Evolutionary conservation across 1,140 invertebrate species (phyloP), one percentile per base, ranked within the genome.

Genomic region (Drosophila pallidifrons): DNA sequence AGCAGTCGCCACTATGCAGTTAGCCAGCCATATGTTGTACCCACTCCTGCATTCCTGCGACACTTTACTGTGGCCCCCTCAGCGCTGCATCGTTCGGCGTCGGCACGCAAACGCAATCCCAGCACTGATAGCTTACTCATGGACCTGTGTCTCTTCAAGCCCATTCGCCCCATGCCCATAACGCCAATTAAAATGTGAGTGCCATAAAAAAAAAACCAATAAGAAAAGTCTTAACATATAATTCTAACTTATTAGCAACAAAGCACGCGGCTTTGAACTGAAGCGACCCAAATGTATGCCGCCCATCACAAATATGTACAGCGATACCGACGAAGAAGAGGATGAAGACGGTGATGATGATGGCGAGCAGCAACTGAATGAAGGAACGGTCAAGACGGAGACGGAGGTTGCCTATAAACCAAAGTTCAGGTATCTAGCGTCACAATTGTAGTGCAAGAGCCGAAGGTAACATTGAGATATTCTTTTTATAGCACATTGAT

Each of bases 61-160:
- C 61, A 67, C 2, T 89, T 72, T 38, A 79, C 91, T 3, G 75
- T 91, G 38, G 74, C 90, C 13, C 91, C 90, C 13, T 74, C 78
- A 3, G 74, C 32, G 5, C 65, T 91, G 30, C 91, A 92, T 73
- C 88, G 91, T 5, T 91, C 75, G 10, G 77, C 83, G 28, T 20
- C 80, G 57, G 91, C 86, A 5, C 79, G 91, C 1, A 78, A 81
- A 38, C 81, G 82, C 1, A 81, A 78, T 60, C 92, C 93, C 55
- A 95, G 94, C 85, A 94, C 94, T 55, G 94, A 95, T 70, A 94
- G 94, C 68, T 93, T 95, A 35, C 94, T 94, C 78, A 94, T 94
- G 77, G 94, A 95, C 78, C 94, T 94, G 75, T 94, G 94, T 82
- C 93, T 94, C 75, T 95, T 95, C 57, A 94, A 94, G 71, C 94